Evolutionary conservation across 2,888 invertebrate species (phyloP), one percentile per base, ranked within the genome.

Genomic region (Hirtodrosophila trivittata): DNA sequence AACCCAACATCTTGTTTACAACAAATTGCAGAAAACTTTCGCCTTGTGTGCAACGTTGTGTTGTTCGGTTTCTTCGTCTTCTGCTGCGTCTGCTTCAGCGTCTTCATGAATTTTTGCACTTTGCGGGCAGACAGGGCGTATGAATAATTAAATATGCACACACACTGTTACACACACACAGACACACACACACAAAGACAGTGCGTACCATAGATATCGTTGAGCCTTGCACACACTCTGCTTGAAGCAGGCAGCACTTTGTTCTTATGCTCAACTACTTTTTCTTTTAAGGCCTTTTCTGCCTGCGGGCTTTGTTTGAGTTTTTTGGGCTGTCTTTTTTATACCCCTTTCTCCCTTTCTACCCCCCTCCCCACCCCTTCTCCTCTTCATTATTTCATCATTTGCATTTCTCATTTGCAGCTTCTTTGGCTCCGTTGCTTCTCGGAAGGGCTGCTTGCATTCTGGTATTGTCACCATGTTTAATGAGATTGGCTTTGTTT

Each of bases 121-220:
- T 77, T 80, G 84, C 69, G 77, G 81, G 84, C 77, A 72, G 84
- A 80, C 81, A 62, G 54, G 72, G 84, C 84, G 84, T 75, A 82
- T 82, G 84, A 86, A 82, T 82, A 82, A 82, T 82, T 83, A 86
- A 82, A 86, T 86, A 60, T 69, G 63, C 66, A 25, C 45, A 63
- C 37, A 30, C 60, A 37, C 39, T 51, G 18, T 28, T 33, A 54
- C 21, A 42, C 37, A 12, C 21, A 18, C 32, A 30, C 38, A 16
- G 5, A 41, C 46, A 52, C 51, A 55, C 38, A 47, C 42, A 18
- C 37, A 14, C 21, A 30, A 8, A 14, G 39, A 12, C 41, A 52
- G 13, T 26, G 28, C 16, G 33, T 58, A 18, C 21, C 47, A 42
- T 51, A 42, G 56, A 62, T 41, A 42, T 32, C 50, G 55, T 21